Percentiles rank a stretch among this genome's conserved stretches.
Conservation (phyloP, 2,113 vertebrate genomes). For the Tragelaphus imberbis region DNA sequence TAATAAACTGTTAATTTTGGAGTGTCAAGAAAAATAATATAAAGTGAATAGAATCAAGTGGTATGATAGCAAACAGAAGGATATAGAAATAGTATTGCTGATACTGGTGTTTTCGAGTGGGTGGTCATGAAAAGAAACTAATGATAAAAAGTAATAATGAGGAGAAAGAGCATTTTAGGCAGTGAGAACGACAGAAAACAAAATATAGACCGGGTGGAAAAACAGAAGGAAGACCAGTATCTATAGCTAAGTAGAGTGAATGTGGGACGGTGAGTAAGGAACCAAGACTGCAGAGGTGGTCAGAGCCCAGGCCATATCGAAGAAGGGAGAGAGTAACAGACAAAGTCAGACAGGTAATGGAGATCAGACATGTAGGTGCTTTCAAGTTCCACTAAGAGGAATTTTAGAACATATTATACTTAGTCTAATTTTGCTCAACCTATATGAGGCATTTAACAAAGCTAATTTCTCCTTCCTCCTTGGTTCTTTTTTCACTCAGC, state of each 20-base stretch:
- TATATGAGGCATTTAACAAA: neutral
- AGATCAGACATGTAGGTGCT: neutral
- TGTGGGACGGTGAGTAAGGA: no score
- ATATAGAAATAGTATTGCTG: neutral
- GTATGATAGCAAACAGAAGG: no score
- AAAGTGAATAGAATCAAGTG: neutral
- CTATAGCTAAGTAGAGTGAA: neutral
- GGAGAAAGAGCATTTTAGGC: neutral
- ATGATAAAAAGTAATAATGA: neutral
- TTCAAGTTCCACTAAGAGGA: neutral
- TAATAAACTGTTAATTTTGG: neutral
- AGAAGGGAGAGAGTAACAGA: neutral
- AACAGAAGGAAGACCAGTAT: neutral
- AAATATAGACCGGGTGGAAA: neutral
- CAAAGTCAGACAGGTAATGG: neutral
- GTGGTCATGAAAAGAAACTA: neutral
- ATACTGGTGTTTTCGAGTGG: neutral
- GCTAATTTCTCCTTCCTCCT: neutral
- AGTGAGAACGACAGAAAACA: neutral
- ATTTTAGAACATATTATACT: neutral
- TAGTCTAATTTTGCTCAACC: neutral
- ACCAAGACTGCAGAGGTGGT: neutral
- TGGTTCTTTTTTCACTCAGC: neutral
- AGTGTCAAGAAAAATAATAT: neutral
- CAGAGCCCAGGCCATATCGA: neutral